Evolutionary conservation across 2,888 invertebrate species (phyloP).

Genomic region (Trichopria drosophilae): DNA sequence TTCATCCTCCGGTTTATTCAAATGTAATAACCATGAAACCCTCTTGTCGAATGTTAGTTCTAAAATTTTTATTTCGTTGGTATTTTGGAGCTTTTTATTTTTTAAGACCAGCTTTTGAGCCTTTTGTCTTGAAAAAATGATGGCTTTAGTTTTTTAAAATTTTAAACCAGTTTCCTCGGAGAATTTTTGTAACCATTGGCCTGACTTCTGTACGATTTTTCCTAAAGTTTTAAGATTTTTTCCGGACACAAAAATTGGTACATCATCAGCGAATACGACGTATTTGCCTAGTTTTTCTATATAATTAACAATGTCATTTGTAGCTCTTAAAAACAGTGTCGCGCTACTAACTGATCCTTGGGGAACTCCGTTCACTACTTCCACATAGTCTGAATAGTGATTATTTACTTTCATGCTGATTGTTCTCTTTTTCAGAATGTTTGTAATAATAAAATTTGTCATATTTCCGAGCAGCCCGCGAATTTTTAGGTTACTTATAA

Average conservation of each 20-base stretch:
- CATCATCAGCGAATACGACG: slow-evolving; percentile 30
- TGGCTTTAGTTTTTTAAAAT: slow-evolving; percentile 29
- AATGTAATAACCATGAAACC: slow-evolving; percentile 33
- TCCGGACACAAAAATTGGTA: slow-evolving; percentile 22
- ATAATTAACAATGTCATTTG: slow-evolving; percentile 23
- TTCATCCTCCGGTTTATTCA: no score
- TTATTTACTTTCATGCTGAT: slow-evolving; percentile 19
- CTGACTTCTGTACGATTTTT: slow-evolving; percentile 23
- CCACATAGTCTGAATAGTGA: slow-evolving; percentile 5
- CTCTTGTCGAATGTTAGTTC: slow-evolving; percentile 33
- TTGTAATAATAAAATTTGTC: slow-evolving; percentile 19
- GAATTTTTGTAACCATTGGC: slow-evolving; percentile 28
- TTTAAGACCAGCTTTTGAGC: no score
- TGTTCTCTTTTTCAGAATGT: slow-evolving; percentile 26
- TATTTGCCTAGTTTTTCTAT: slow-evolving; percentile 17
- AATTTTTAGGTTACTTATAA: slow-evolving; percentile 19
- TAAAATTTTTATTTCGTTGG: no score
- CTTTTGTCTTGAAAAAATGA: slow-evolving; percentile 20
- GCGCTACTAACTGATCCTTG: slow-evolving; percentile 32
- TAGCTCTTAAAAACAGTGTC: slow-evolving; percentile 31
- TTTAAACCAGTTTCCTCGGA: slow-evolving; percentile 28
- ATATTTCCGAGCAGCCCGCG: slow-evolving; percentile 17
- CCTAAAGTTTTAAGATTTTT: slow-evolving; percentile 20
- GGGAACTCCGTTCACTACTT: slow-evolving; percentile 28
- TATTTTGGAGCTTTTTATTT: no score